Evolutionary conservation across 1,140 invertebrate genomes (phyloP).

Genomic region (Triops cancriformis): DNA sequence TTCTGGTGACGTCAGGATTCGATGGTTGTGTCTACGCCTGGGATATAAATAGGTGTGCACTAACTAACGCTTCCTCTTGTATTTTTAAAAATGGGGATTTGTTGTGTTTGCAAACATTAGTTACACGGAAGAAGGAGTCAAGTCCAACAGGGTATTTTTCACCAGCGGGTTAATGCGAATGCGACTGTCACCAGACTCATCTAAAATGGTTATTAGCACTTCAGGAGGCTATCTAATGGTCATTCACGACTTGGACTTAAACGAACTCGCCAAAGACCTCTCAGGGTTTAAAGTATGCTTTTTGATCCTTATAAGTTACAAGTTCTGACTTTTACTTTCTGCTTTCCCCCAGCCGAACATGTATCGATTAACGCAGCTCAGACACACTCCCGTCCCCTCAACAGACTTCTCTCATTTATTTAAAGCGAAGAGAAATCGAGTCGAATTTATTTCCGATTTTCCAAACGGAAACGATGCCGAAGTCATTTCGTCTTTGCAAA

Average conservation of each 20-base stretch:
- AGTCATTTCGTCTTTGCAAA: slow-evolving; percentile 77
- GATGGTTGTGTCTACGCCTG: slow-evolving; percentile 89
- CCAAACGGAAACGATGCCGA: slow-evolving; percentile 75
- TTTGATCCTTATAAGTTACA: background rate
- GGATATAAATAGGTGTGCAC: slow-evolving; percentile 76
- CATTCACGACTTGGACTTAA: slow-evolving; percentile 77
- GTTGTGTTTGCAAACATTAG: slow-evolving; percentile 36
- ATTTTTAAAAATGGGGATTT: background rate
- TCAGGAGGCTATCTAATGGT: slow-evolving; percentile 81
- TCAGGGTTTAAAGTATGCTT: slow-evolving; percentile 67
- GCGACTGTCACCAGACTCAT: slow-evolving; percentile 69
- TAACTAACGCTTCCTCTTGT: background rate
- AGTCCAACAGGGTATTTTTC: slow-evolving; percentile 57
- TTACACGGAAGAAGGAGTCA: slow-evolving; percentile 62
- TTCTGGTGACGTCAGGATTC: slow-evolving; percentile 82
- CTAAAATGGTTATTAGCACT: slow-evolving; percentile 82
- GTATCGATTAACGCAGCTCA: slow-evolving; percentile 79
- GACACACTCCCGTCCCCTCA: slow-evolving; percentile 65
- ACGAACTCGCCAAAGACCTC: slow-evolving; percentile 66
- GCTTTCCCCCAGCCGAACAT: slow-evolving; percentile 63
- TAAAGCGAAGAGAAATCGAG: slow-evolving; percentile 63
- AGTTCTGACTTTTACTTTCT: slow-evolving; percentile 24
- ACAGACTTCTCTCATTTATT: slow-evolving; percentile 73
- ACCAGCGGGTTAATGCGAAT: slow-evolving; percentile 80
- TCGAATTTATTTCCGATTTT: slow-evolving; percentile 85